Evolutionary conservation across 2,888 invertebrate genomes (phyloP).

Genomic region (Brachynemurus nebulosus): DNA sequence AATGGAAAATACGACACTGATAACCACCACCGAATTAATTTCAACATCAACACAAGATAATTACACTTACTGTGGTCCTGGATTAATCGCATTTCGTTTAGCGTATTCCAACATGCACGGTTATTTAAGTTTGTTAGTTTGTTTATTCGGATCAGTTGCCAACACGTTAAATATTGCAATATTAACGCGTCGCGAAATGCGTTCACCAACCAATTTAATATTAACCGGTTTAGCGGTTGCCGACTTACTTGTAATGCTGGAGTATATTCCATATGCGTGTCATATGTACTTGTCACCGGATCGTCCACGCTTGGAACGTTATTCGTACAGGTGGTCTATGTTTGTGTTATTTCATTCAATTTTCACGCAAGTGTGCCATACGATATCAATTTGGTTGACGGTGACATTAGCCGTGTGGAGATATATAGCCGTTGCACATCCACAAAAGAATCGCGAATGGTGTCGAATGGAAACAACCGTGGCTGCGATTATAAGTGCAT

Average conservation of each 20-base stretch:
- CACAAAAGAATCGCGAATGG: conserved; percentile 67
- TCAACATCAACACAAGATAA: background rate
- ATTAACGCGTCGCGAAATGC: conserved; percentile 78
- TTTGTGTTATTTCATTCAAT: conserved; percentile 84
- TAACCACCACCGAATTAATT: background rate
- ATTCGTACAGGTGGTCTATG: conserved; percentile 61
- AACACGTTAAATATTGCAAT: conserved; percentile 88
- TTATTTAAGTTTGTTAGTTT: conserved; percentile 72
- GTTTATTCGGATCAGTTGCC: conserved; percentile 78
- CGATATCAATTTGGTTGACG: conserved; percentile 86
- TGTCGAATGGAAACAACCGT: conserved; percentile 69
- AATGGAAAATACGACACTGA: background rate
- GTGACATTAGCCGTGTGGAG: conserved; percentile 88
- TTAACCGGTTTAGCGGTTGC: conserved; percentile 82
- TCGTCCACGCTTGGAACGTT: conserved; percentile 37
- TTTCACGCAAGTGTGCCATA: conserved; percentile 77
- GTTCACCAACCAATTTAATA: conserved; percentile 82
- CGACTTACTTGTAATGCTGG: conserved; percentile 87
- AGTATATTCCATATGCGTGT: conserved; percentile 80
- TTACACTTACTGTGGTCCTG: conserved; percentile 18
- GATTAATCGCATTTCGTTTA: conserved; percentile 44
- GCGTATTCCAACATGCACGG: conserved; percentile 68
- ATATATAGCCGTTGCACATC: conserved; percentile 72
- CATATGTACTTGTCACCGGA: conserved; percentile 59
- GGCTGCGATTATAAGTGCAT: conserved; percentile 60